phyloP scores from a whole-genome alignment of 2,888 invertebrate genomes.

The Dusona sp. region DNA sequence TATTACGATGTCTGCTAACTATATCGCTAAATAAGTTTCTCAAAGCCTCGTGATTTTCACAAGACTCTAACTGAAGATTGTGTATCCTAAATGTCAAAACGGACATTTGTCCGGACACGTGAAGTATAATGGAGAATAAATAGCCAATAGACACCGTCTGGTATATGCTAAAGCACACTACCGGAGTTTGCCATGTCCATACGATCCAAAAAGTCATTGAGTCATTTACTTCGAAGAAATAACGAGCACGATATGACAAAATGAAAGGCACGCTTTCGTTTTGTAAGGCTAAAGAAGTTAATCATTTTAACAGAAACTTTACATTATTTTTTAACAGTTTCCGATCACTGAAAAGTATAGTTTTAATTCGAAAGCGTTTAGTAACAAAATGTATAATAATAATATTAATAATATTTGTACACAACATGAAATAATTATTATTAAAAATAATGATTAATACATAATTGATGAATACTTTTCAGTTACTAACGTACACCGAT shows the following conservation, averaged over 20 bases:
- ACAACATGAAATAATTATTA: neutral
- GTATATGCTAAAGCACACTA: constrained; percentile 53
- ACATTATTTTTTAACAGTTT: no score
- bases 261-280: constrained; percentile 59
- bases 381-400: neutral
- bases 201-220: constrained; percentile 51
- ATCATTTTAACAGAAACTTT: neutral
- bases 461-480: no score
- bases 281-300: constrained; percentile 28
- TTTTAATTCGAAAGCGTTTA: no score
- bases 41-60: neutral
- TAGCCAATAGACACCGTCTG: constrained; percentile 53
- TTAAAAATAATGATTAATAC: no score
- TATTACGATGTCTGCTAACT: constrained; percentile 42
- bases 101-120: constrained; percentile 55
- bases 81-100: constrained; percentile 54
- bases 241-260: constrained; percentile 53
- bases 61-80: constrained; percentile 7
- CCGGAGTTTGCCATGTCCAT: constrained; percentile 50
- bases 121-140: constrained; percentile 40
- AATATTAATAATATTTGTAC: neutral
- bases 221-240: constrained; percentile 56
- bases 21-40: constrained; percentile 27
- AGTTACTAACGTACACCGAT: no score
- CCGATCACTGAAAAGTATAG: no score